Evolutionary conservation across 2,113 vertebrate species (phyloP).

Genomic region (Philantomba maxwellii): DNA sequence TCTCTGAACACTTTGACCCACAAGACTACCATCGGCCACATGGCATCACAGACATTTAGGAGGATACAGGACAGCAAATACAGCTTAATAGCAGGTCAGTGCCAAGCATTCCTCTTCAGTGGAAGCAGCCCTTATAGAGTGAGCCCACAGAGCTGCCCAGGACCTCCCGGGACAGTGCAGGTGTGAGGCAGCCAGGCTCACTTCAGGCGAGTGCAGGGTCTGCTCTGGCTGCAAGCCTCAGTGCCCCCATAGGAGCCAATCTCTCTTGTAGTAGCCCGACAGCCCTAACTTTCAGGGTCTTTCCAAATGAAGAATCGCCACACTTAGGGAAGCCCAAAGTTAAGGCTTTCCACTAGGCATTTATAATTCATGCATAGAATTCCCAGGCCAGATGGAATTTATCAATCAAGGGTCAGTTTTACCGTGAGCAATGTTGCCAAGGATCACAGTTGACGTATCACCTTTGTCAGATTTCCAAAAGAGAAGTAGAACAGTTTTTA

Average conservation of each 20-base stretch:
- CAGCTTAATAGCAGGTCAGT: background rate
- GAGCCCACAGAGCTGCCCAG: background rate
- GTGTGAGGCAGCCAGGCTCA: background rate
- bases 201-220: background rate
- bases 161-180: background rate
- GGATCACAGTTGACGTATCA: background rate
- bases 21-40: background rate
- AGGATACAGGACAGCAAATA: background rate
- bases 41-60: background rate
- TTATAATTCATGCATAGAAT: background rate
- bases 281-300: background rate
- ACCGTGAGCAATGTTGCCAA: background rate
- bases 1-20: background rate
- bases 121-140: background rate
- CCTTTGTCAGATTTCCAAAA: background rate
- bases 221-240: background rate
- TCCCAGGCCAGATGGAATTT: background rate
- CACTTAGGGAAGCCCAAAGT: background rate
- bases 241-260: background rate
- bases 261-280: background rate
- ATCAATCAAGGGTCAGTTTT: background rate
- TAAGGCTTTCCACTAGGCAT: background rate
- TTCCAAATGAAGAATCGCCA: background rate
- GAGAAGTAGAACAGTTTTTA: background rate
- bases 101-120: background rate